These are phyloP conservation scores for Australoheros scitulus DNA, from an alignment of 2,113 vertebrate species.

Conservation along the genomic window DNA sequence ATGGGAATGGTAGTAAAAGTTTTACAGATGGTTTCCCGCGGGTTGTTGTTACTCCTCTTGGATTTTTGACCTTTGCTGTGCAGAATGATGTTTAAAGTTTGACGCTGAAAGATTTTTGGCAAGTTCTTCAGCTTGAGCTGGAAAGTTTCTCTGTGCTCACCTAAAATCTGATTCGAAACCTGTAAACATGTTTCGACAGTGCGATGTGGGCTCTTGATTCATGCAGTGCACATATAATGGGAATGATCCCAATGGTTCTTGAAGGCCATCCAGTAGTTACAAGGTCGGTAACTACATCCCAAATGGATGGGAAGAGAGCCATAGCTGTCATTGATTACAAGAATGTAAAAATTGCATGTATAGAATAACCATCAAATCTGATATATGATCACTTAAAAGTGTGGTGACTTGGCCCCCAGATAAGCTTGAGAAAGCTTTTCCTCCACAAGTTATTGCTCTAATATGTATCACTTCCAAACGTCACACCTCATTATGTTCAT, in stretches of 20 bases:
- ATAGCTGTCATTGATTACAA: not conserved
- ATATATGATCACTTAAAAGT: not conserved
- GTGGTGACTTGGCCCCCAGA: not conserved
- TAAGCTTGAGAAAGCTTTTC: too few relatives aligned
- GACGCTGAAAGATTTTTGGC: not conserved
- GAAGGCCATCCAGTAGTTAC: not conserved
- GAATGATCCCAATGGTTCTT: not conserved
- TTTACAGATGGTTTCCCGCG: not conserved
- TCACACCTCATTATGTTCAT: too few relatives aligned
- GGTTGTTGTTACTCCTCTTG: slow-evolving; percentile 6
- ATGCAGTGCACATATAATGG: not conserved
- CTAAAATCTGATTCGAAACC: not conserved
- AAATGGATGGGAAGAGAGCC: not conserved
- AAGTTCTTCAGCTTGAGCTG: not conserved
- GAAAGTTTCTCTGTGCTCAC: not conserved
- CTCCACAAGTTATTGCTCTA: too few relatives aligned
- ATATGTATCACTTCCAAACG: too few relatives aligned
- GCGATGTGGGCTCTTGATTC: not conserved
- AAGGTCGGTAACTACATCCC: not conserved
- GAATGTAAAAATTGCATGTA: not conserved
- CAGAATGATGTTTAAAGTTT: slow-evolving; percentile 2
- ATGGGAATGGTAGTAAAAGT: slow-evolving; percentile 10
- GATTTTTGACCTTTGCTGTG: not conserved
- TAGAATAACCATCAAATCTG: not conserved
- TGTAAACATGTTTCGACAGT: not conserved